Base-by-base conservation (phyloP, 35 echinoderm and acorn worm genomes). In the Apostichopus parvimensis region DNA sequence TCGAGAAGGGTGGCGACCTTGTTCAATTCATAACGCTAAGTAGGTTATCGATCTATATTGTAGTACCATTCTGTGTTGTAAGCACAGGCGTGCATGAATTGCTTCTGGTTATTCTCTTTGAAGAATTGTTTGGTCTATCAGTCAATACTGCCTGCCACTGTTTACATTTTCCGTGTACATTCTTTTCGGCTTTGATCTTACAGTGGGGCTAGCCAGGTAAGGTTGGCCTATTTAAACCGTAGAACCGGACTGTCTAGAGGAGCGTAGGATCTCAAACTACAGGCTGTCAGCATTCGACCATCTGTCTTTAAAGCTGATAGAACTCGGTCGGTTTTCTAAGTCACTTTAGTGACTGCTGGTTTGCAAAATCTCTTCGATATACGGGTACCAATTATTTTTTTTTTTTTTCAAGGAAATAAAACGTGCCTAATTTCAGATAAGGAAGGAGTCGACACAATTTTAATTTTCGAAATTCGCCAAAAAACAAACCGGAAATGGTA, bases 91-190 rank as follows among this genome's bases (percentile, higher is more conserved):
- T 82, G 34, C 34, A 56, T 53, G 55, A 82, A 54, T 56, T 82
- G 55, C 79, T 82, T 82, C 53, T 82, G 79, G 77, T 34, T 82
- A 82, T 56, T 54, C 55, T 82, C 79, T 53, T 82, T 53, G 45
- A 55, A 53, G 52, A 56, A 53, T 82, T 82, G 79, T 82, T 82
- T 82, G 79, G 79, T 82, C 79, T 34, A 82, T 82, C 79, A 82
- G 79, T 82, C 79, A 82, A 82, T 82, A 82, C 45, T 79, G 12
- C 45, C 55, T n/a, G 12, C 8, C 54, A 82, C 25, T 82, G 79
- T 82, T 82, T 82, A 82, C 55, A 11, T 82, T 82, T 6, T 82
- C 9, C n/a, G 17, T 45, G 79, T 82, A 55, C 79, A 56, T 34
- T 55, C 18, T 18, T 17, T 68, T 68, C 11, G 64, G 11, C 7